Evolutionary conservation across 2,113 vertebrate genomes (phyloP), one percentile per base, ranked within the genome.

Genomic region (Scytalopus superciliaris): DNA sequence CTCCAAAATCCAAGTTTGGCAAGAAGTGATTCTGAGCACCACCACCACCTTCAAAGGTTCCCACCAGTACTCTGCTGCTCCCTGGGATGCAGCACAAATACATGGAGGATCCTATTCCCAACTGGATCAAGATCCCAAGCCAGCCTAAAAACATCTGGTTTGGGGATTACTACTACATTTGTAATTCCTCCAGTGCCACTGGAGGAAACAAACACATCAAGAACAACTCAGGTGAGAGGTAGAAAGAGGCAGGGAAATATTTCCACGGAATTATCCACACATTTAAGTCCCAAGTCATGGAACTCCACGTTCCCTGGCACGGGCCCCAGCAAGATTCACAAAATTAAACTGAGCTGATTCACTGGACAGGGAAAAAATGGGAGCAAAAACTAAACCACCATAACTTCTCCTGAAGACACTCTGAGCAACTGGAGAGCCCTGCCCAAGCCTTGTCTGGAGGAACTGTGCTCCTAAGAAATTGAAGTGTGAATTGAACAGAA

Each of bases 261-360:
- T n/a, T 9, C 31, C 0, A 0, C 3, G 37, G 74, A 84, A 63
- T 40, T 62, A 73, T 10, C 50, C 42, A 64, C 31, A 53, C 1
- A 2, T 67, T 57, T 25, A 57, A 37, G 9, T 55, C n/a, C 9
- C 5, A 1, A 56, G 19, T 55, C 50, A 16, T 25, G 31, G 45
- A 91, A 56, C 28, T 42, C 40, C 56, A 25, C 30, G 27, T 60
- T n/a, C 30, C 31, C 24, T 23, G 40, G 40, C 40, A n/a, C n/a
- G n/a, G 37, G 55, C 16, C 42, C 22, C n/a, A 23, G 28, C 7
- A 67, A 52, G 84, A 47, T 0, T 4, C 25, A 56, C 31, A 76
- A 11, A 87, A 82, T 45, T 40, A 47, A 84, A 45, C 10, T 0
- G 9, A 69, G n/a, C 5, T 27, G 31, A 81, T 72, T 50, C 1